phyloP scores from a whole-genome alignment of 2,797 vertebrate genomes.

The Schizopygopsis pylzovi region DNA sequence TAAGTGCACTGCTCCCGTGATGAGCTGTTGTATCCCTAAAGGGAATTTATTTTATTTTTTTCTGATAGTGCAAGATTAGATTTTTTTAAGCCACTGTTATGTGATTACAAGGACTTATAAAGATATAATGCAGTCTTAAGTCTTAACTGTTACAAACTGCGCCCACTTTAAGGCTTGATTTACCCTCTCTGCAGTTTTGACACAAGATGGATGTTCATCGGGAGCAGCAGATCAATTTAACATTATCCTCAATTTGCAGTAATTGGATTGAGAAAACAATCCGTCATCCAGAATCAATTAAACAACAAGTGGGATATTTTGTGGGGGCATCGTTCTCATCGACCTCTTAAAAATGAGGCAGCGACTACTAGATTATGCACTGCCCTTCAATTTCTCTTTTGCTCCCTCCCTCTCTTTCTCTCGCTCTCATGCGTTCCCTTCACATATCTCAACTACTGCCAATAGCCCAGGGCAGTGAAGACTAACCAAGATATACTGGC shows the following conservation, averaged over 20 bases:
- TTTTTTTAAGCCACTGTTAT: not conserved
- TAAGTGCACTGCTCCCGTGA: not conserved
- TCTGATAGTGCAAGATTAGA: not conserved
- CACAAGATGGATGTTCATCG: conserved; percentile 66
- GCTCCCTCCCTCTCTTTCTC: conserved; percentile 31
- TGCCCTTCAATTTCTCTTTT: conserved; percentile 42
- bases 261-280: conserved; percentile 69
- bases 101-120: conserved; percentile 46
- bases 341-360: conserved; percentile 57
- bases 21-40: not conserved
- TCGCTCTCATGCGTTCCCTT: not conserved
- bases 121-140: conserved; percentile 46
- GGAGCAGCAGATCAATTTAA: conserved; percentile 66
- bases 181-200: conserved; percentile 55
- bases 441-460: conserved; percentile 19
- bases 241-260: conserved; percentile 69
- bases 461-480: conserved; percentile 18
- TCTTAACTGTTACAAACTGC: conserved; percentile 54
- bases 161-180: conserved; percentile 57
- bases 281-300: conserved; percentile 67
- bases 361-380: conserved; percentile 51
- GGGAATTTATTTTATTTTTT: not conserved
- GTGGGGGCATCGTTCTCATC: conserved; percentile 53
- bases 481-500: conserved; percentile 58
- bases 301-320: conserved; percentile 63